Conservation (phyloP, 2,113 vertebrate genomes). For the Apodemus speciosus region DNA sequence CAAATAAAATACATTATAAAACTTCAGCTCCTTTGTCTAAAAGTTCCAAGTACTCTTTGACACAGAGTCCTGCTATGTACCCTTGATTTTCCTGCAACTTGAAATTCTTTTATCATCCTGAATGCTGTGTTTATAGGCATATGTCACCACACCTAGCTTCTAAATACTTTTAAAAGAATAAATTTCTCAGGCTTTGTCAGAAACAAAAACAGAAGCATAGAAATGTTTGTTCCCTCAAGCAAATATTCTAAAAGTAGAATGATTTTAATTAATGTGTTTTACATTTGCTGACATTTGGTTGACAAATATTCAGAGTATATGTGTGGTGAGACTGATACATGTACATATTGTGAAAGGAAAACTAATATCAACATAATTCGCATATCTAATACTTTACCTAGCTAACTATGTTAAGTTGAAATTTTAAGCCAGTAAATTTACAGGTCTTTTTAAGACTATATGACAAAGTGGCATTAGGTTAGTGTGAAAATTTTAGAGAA, state of each 20-base stretch:
- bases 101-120: background rate
- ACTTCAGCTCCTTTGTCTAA: background rate
- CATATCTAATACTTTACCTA: background rate
- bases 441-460: background rate
- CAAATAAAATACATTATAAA: background rate
- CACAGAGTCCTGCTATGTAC: background rate
- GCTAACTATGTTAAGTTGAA: background rate
- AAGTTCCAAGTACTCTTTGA: background rate
- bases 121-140: background rate
- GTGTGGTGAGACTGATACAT: background rate
- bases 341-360: background rate
- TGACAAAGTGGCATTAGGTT: background rate
- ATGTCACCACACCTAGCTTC: background rate
- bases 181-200: constrained; percentile 3
- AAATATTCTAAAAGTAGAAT: constrained; percentile 13
- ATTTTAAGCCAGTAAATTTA: background rate
- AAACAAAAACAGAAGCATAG: constrained; percentile 23
- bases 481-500: background rate
- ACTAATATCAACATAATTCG: background rate
- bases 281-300: background rate
- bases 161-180: background rate
- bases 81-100: background rate
- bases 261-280: background rate
- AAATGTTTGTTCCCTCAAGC: background rate
- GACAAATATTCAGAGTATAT: background rate